phyloP scores from a whole-genome alignment of 2,797 vertebrate genomes.

The Adrianichthys oophorus region DNA sequence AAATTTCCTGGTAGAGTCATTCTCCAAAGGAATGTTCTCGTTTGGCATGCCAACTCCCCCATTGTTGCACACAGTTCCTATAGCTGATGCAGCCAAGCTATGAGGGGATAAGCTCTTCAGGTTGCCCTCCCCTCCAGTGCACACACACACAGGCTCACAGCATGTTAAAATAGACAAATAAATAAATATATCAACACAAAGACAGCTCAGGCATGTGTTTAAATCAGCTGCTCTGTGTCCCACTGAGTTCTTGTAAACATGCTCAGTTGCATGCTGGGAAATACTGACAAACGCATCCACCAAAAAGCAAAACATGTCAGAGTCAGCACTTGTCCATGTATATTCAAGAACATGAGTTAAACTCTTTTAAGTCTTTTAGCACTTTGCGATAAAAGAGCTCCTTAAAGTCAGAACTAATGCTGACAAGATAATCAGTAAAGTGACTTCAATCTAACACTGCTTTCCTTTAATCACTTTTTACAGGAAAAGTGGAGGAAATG shows the following conservation, averaged over 20 bases:
- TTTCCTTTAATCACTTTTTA: slow-evolving; percentile 24
- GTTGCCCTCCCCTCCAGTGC: slow-evolving; percentile 18
- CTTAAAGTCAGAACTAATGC: slow-evolving; percentile 16
- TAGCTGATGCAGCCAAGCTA: slow-evolving; percentile 35
- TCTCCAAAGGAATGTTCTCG: slow-evolving; percentile 17
- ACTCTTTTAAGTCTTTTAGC: slow-evolving; percentile 14
- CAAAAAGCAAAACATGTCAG: slow-evolving; percentile 7
- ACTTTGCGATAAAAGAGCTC: slow-evolving; percentile 25
- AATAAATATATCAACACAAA: slow-evolving; percentile 8
- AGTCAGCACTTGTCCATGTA: slow-evolving; percentile 1
- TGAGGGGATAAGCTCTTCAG: slow-evolving; percentile 37
- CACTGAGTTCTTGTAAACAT: slow-evolving; percentile 1
- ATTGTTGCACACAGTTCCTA: slow-evolving; percentile 36
- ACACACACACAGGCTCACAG: slow-evolving; percentile 4
- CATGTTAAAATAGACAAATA: slow-evolving; percentile 7
- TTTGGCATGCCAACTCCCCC: slow-evolving; percentile 24
- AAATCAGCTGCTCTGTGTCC: slow-evolving; percentile 11
- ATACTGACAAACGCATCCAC: not conserved
- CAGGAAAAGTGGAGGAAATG: slow-evolving; percentile 3
- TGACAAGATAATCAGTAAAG: slow-evolving; percentile 20
- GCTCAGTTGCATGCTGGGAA: not conserved
- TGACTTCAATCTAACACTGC: slow-evolving; percentile 30
- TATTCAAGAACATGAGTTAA: slow-evolving; percentile 13
- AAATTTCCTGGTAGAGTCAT: slow-evolving; percentile 17
- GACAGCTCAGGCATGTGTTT: slow-evolving; percentile 5